phyloP scores from a whole-genome alignment of 2,113 vertebrate genomes.

The Tenebrosternarchus preto region DNA sequence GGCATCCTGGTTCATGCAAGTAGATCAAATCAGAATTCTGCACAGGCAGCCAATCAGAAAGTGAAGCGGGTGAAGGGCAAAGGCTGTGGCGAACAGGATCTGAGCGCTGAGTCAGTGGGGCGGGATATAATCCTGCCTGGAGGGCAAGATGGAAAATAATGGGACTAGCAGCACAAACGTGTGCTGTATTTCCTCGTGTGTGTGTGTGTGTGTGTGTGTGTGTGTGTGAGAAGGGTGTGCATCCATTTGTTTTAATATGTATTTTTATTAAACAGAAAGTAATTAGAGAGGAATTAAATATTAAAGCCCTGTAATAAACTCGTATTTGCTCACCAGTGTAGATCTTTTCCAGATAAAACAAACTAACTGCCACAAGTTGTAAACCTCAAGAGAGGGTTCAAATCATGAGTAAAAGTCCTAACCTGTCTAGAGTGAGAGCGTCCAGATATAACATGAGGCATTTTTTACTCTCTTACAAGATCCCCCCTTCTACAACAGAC shows the following conservation, averaged over 20 bases:
- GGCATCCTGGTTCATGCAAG: conserved; percentile 56
- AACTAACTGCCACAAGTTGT: too few relatives aligned
- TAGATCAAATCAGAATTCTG: conserved; percentile 73
- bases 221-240: neutral
- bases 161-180: conserved; percentile 33
- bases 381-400: too few relatives aligned
- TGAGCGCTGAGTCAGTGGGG: conserved; percentile 54
- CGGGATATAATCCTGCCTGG: conserved; percentile 35
- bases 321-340: neutral
- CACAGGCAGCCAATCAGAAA: conserved; percentile 60
- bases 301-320: too few relatives aligned
- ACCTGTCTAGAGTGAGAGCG: neutral
- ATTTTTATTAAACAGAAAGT: conserved; percentile 28
- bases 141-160: conserved; percentile 54
- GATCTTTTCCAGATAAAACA: neutral
- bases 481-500: too few relatives aligned
- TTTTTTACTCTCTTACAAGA: neutral
- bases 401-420: too few relatives aligned
- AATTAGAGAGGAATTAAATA: neutral
- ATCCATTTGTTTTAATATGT: neutral
- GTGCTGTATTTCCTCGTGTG: conserved; percentile 31
- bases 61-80: conserved; percentile 16
- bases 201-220: neutral
- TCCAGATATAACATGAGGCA: neutral
- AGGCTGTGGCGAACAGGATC: conserved; percentile 67